Conservation (phyloP, 92 coral and sea anemone genomes). For the Paramuricea clavata region DNA sequence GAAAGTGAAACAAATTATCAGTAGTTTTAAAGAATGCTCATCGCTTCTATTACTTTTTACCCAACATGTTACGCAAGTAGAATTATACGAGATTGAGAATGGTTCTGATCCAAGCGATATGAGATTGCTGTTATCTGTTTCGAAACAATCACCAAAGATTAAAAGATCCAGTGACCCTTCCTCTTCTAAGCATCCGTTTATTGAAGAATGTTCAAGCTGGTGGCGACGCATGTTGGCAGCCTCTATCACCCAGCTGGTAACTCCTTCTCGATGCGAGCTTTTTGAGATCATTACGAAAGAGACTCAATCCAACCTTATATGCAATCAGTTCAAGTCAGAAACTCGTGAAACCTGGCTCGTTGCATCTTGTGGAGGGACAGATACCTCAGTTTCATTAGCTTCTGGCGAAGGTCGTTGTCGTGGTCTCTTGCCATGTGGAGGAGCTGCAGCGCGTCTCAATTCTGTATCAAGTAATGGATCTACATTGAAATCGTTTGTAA, state of each 20-base stretch:
- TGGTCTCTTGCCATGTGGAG: conserved; percentile 89
- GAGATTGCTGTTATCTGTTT: conserved; percentile 71
- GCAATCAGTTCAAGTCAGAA: conserved; percentile 5
- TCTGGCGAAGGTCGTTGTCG: conserved; percentile 83
- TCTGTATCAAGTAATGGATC: conserved; percentile 55
- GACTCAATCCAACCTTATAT: conserved; percentile 45
- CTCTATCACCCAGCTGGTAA: not conserved
- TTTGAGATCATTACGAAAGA: conserved; percentile 59
- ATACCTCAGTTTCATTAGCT: conserved; percentile 75
- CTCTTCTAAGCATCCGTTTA: conserved; percentile 40
- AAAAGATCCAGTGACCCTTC: conserved; percentile 32
- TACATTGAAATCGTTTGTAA: not conserved
- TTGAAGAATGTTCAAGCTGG: conserved; percentile 27
- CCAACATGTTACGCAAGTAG: conserved; percentile 72
- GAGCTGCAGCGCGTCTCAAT: conserved; percentile 82
- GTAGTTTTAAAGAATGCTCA: conserved; percentile 74
- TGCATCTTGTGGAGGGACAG: conserved; percentile 77
- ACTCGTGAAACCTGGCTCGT: conserved; percentile 75
- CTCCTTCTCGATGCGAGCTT: conserved; percentile 31
- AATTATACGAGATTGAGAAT: conserved; percentile 73
- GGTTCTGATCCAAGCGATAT: conserved; percentile 62
- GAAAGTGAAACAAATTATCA: conserved; percentile 60
- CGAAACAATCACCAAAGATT: conserved; percentile 69
- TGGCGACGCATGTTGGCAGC: not conserved
- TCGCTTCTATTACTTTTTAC: conserved; percentile 80